These are phyloP conservation scores for Campylomormyrus tamandua DNA, from an alignment of 2,113 vertebrate species.

Conservation along the genomic window DNA sequence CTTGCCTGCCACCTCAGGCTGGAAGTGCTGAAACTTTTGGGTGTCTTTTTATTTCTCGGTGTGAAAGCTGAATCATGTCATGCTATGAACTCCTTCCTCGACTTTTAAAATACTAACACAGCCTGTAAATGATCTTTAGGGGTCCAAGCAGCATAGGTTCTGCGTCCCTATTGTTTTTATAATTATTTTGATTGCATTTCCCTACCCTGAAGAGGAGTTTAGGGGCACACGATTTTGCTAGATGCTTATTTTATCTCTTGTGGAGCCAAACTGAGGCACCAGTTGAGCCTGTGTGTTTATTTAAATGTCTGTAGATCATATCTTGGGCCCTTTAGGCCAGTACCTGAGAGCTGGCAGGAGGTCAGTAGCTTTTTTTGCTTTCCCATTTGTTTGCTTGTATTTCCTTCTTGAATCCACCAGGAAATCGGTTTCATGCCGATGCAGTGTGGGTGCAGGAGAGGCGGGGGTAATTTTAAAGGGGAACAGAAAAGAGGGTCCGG, in stretches of 20 bases:
- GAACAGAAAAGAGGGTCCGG: not conserved
- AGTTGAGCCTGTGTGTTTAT: not conserved
- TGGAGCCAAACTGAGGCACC: not conserved
- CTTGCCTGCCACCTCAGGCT: not conserved
- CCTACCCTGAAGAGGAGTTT: not conserved
- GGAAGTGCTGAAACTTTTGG: not conserved
- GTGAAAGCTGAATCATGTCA: slow-evolving; percentile 7
- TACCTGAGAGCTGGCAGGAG: not conserved
- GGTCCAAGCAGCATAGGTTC: not conserved
- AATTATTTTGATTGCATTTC: not conserved
- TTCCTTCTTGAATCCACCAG: not conserved
- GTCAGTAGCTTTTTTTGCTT: not conserved
- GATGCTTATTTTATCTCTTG: not conserved
- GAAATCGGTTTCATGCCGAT: not conserved
- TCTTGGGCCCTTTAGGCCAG: not conserved
- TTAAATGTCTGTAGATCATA: not conserved
- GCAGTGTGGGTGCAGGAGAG: not conserved
- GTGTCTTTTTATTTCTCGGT: slow-evolving; percentile 3
- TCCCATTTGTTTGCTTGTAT: not conserved
- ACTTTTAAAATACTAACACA: not conserved
- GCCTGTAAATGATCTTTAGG: not conserved
- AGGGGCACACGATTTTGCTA: not conserved
- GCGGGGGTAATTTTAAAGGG: not conserved
- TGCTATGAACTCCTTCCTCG: not conserved
- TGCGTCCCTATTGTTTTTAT: not conserved